These are phyloP conservation scores for Porites australiensis DNA, from an alignment of 64 coral and sea anemone species.

Conservation along the genomic window DNA sequence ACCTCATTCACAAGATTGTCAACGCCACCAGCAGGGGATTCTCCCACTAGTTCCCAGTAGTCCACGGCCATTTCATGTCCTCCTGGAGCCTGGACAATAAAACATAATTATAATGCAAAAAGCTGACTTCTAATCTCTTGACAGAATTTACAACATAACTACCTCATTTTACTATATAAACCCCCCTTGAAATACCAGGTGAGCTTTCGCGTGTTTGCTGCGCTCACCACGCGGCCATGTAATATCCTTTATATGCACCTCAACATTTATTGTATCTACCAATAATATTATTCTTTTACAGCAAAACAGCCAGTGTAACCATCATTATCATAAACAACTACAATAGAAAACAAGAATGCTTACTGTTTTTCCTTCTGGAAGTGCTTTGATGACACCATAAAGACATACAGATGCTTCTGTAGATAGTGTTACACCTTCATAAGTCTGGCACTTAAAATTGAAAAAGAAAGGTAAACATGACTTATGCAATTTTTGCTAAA, in stretches of 20 bases:
- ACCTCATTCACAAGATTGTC: slow-evolving; percentile 97
- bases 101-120: background rate
- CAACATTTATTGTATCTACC: too few relatives aligned
- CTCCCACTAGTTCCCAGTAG: slow-evolving; percentile 95
- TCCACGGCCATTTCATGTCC: slow-evolving; percentile 99
- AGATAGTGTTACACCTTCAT: slow-evolving; percentile 84
- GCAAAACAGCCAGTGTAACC: background rate
- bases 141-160: too few relatives aligned
- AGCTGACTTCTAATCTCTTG: background rate
- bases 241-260: too few relatives aligned
- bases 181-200: too few relatives aligned
- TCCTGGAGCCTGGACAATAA: slow-evolving; percentile 85
- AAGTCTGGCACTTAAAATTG: slow-evolving; percentile 88
- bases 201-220: too few relatives aligned
- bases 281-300: too few relatives aligned
- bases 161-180: too few relatives aligned
- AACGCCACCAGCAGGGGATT: slow-evolving; percentile 92
- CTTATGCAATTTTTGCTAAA: background rate
- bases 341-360: slow-evolving; percentile 27
- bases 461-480: background rate
- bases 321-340: background rate
- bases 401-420: slow-evolving; percentile 91
- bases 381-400: slow-evolving; percentile 89
- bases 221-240: too few relatives aligned
- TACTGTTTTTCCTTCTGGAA: slow-evolving; percentile 97